Percentiles rank a stretch among this genome's conserved stretches.
Evolutionary conservation across 2,888 invertebrate genomes (phyloP).

Genomic region (Epinotia nisella): DNA sequence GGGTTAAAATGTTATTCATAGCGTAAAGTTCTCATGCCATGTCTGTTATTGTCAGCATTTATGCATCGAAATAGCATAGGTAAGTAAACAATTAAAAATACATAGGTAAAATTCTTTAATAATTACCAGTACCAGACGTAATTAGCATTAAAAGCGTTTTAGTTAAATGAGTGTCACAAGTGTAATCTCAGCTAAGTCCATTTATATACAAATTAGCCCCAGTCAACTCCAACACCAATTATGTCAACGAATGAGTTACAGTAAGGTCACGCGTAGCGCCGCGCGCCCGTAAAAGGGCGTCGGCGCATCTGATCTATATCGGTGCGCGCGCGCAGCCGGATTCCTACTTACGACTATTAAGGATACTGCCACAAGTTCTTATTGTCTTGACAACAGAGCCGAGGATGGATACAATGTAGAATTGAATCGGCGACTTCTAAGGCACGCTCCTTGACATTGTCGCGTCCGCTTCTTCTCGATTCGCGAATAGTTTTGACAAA

Average conservation of each 20-base stretch:
- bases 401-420: too few relatives aligned
- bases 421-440: too few relatives aligned
- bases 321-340: conserved; percentile 24
- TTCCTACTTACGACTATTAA: conserved; percentile 18
- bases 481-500: too few relatives aligned
- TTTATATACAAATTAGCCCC: conserved; percentile 21
- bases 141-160: not conserved
- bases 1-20: too few relatives aligned
- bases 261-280: conserved; percentile 36
- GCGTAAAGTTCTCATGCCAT: too few relatives aligned
- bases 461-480: too few relatives aligned
- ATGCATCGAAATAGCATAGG: too few relatives aligned
- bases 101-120: too few relatives aligned
- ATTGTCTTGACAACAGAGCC: not conserved
- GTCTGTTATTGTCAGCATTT: too few relatives aligned
- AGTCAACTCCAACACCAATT: conserved; percentile 34
- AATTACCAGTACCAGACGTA: too few relatives aligned
- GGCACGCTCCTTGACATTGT: too few relatives aligned
- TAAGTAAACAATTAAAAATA: not conserved
- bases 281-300: conserved; percentile 39
- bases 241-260: conserved; percentile 39
- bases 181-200: conserved; percentile 11
- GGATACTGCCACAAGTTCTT: not conserved
- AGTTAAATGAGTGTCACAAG: conserved; percentile 3
- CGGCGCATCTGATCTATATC: conserved; percentile 43